Base-by-base conservation (phyloP, 2,113 vertebrate genomes). In the Charina bottae region DNA sequence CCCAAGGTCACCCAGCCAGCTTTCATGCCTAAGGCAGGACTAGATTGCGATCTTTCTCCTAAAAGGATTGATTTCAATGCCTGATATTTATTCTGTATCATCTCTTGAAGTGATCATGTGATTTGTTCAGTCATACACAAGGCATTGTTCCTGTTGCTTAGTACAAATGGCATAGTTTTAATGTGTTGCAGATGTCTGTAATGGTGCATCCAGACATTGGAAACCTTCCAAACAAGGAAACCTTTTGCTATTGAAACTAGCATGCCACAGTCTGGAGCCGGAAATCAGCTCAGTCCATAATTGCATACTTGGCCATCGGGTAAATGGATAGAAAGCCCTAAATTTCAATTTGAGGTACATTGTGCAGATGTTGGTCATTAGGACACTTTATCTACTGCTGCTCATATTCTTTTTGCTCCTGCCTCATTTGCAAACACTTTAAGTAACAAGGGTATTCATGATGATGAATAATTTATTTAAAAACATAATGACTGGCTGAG, bases 181-280 rank as follows among this genome's bases (percentile, higher is more conserved):
- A 93, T 94, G 78, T 88, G 92, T 92, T 94, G 87, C 96, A 96
- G 97, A 96, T 96, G 96, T 95, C 95, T 94, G 88, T 90, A 88
- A 56, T 21, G 37, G 92, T 95, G 96, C 96, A 94, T 96, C 95
- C 95, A 94, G 92, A 92, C 93, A 72, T 93, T 96, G 97, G 96
- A 93, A 83, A 92, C 60, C n/a, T 90, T 90, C 96, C 95, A 96
- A 24, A 56, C 64, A 94, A 95, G 93, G 93, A 95, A 96, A 92
- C 68, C 94, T 95, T 78, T 92, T 55, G 37, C 90, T 94, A 92
- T 78, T 92, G 91, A 54, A 0, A 10, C 87, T 91, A 1, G 0
- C 53, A 84, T 19, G 46, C 85, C 88, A 62, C 11, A 12, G 85
- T 42, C 86, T 94, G 49, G 0, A 11, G 64, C 89, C 2, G 9